Evolutionary conservation across 2,888 invertebrate genomes (phyloP).

Genomic region (Nipponacmea schrenckii): DNA sequence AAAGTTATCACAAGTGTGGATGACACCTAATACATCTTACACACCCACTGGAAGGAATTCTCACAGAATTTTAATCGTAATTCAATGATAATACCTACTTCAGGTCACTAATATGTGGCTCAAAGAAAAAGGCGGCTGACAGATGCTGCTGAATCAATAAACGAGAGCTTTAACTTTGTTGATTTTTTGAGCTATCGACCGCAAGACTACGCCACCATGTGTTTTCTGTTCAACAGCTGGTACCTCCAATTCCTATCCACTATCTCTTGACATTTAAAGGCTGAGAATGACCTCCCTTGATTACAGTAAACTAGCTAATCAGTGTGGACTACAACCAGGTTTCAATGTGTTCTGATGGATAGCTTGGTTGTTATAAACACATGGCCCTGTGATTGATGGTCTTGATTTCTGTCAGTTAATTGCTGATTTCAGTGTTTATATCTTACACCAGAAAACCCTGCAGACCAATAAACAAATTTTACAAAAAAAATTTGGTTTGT

Average conservation of each 20-base stretch:
- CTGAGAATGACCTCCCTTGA: constrained; percentile 5
- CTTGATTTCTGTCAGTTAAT: no score
- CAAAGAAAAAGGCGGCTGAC: not conserved
- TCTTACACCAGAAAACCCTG: no score
- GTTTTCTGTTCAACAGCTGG: not conserved
- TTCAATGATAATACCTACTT: constrained; percentile 4
- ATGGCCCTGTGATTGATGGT: not conserved
- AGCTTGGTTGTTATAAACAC: not conserved
- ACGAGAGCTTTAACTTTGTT: not conserved
- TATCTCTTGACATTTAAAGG: not conserved
- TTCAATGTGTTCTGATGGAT: no score
- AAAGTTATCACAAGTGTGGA: not conserved
- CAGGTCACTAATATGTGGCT: not conserved
- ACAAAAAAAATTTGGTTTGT: no score
- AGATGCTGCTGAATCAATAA: constrained; percentile 6
- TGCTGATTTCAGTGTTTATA: no score
- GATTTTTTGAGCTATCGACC: not conserved
- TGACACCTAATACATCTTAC: not conserved
- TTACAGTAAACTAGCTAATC: not conserved
- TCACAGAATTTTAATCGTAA: not conserved
- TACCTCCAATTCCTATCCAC: not conserved
- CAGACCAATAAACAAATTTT: no score
- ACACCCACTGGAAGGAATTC: not conserved
- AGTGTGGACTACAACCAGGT: no score
- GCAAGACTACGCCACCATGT: not conserved